Percentiles rank a stretch among this genome's conserved stretches.
Conservation (phyloP, 2,888 invertebrate genomes). For the Amiota communis region DNA sequence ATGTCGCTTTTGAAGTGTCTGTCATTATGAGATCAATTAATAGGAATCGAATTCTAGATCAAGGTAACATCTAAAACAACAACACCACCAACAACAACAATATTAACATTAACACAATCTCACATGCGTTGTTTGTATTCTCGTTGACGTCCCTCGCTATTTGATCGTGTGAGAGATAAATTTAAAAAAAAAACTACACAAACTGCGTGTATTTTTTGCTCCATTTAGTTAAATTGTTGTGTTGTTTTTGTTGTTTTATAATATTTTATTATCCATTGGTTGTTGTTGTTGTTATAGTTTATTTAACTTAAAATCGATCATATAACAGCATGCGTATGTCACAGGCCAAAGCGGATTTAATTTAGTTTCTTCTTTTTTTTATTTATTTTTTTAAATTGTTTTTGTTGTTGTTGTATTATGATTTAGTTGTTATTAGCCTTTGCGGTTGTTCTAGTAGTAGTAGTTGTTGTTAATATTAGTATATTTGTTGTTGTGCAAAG, state of each 20-base stretch:
- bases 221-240: constrained; percentile 19
- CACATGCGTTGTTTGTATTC: constrained; percentile 36
- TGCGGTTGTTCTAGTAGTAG: not conserved
- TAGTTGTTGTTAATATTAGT: constrained; percentile 2
- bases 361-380: constrained; percentile 24
- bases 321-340: constrained; percentile 20
- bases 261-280: not conserved
- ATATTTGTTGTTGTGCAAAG: constrained; percentile 30
- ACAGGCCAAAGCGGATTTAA: constrained; percentile 30
- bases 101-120: not conserved
- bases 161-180: constrained; percentile 19
- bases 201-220: constrained; percentile 2
- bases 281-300: constrained; percentile 5
- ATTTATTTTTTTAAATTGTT: not conserved
- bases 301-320: not conserved
- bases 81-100: constrained; percentile 14
- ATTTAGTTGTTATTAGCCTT: not conserved
- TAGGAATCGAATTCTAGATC: constrained; percentile 71
- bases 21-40: constrained; percentile 71
- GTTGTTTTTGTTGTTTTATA: constrained; percentile 17
- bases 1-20: constrained; percentile 69
- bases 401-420: not conserved
- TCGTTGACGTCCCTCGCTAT: constrained; percentile 24
- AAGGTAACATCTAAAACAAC: constrained; percentile 49
- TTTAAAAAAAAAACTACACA: not conserved